Percentiles rank a stretch among this genome's conserved stretches.
Conservation (phyloP, 1,140 invertebrate genomes). For the Zaprionus capensis region DNA sequence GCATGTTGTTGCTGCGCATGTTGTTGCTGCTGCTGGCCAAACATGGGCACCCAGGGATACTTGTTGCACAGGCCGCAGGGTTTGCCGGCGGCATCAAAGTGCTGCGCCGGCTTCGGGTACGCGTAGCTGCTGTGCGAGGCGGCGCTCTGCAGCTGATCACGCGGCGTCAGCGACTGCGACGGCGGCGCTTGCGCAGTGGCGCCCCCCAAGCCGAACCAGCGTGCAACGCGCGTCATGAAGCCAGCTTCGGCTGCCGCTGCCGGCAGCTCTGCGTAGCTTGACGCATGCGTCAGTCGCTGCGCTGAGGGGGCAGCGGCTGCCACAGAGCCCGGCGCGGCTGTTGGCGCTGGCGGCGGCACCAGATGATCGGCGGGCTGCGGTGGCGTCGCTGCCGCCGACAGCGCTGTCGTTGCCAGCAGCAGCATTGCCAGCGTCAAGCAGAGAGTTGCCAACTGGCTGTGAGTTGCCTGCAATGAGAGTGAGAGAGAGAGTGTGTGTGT, state of each 20-base stretch:
- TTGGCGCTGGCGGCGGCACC: conserved; percentile 68
- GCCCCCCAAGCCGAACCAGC: conserved; percentile 80
- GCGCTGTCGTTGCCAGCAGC: conserved; percentile 21
- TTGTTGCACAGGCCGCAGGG: conserved; percentile 90
- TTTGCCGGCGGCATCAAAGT: conserved; percentile 70
- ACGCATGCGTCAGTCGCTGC: conserved; percentile 50
- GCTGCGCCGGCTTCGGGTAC: conserved; percentile 65
- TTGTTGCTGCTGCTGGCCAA: conserved; percentile 69
- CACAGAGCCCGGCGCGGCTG: not conserved
- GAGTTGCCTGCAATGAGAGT: conserved; percentile 43
- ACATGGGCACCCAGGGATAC: conserved; percentile 91
- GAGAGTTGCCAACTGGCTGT: conserved; percentile 32
- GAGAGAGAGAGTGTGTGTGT: conserved; percentile 22
- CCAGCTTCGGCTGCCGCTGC: conserved; percentile 40
- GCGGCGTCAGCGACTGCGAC: conserved; percentile 1
- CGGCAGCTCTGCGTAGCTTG: conserved; percentile 30
- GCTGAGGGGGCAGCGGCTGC: conserved; percentile 35
- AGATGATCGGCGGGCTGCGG: conserved; percentile 72
- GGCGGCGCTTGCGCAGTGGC: conserved; percentile 18
- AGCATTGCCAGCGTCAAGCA: conserved; percentile 32
- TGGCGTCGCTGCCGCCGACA: conserved; percentile 44
- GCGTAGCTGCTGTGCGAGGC: conserved; percentile 60
- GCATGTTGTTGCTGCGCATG: conserved; percentile 46
- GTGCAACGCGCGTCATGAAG: conserved; percentile 76
- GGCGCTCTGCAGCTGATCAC: conserved; percentile 62